Evolutionary conservation across 1,140 invertebrate species (phyloP).

Genomic region (Physella acuta): DNA sequence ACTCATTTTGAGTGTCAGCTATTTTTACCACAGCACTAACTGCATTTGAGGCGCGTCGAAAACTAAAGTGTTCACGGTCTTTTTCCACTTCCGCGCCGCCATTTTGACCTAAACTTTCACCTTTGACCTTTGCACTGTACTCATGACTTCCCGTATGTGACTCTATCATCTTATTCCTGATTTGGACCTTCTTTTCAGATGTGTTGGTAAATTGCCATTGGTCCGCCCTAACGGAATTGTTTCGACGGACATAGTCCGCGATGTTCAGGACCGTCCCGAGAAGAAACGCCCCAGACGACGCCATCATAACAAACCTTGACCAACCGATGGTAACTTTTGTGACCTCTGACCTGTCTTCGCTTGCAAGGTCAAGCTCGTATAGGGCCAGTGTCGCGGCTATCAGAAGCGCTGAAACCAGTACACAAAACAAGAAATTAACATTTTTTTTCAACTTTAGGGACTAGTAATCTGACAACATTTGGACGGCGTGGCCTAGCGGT

Average conservation of each 20-base stretch:
- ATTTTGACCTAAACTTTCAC: too few species aligned
- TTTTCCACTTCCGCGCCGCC: too few species aligned
- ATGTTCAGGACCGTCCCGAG: constrained; percentile 6
- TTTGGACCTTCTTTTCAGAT: neutral
- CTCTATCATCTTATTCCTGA: neutral
- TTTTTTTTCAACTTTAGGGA: too few species aligned
- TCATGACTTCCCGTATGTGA: too few species aligned
- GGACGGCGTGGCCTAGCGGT: too few species aligned
- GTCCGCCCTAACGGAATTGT: neutral
- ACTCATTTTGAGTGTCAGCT: neutral
- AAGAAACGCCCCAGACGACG: neutral
- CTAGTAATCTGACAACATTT: too few species aligned
- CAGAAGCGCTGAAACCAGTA: neutral
- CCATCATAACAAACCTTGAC: constrained; percentile 9
- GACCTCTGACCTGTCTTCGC: neutral
- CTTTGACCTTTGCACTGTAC: too few species aligned
- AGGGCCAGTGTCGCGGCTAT: constrained; percentile 3
- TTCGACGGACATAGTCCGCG: neutral
- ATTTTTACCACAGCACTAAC: neutral
- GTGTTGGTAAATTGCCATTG: neutral
- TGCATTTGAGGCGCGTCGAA: too few species aligned
- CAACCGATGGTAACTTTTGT: neutral
- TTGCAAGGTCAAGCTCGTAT: constrained; percentile 14
- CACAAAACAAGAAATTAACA: neutral
- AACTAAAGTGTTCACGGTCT: too few species aligned